These are phyloP conservation scores for Accipiter virgatus DNA, from an alignment of 2,113 vertebrate genomes.

Conservation along the genomic window DNA sequence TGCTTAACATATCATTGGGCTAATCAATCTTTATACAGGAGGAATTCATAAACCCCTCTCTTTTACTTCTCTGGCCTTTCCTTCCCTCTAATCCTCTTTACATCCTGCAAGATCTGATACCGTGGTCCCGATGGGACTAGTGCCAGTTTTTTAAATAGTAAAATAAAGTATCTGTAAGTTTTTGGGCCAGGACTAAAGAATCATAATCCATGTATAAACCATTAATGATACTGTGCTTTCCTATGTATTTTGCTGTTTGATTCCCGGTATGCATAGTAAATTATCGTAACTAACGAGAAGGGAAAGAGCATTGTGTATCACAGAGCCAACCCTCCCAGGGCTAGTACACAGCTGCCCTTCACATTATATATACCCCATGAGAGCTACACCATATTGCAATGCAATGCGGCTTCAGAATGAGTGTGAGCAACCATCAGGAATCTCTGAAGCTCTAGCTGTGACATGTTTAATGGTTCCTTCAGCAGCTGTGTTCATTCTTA, in stretches of 20 bases:
- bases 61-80: neutral
- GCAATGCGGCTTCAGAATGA: neutral
- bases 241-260: neutral
- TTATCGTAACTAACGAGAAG: neutral
- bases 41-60: neutral
- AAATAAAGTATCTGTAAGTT: neutral
- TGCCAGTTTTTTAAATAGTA: neutral
- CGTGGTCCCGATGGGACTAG: accelerated
- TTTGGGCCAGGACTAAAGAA: neutral
- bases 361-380: accelerated
- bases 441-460: neutral
- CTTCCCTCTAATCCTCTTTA: neutral
- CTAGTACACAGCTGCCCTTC: neutral
- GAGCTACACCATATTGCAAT: neutral
- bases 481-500: neutral
- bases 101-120: neutral
- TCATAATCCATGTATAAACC: neutral
- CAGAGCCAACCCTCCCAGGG: neutral
- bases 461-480: neutral
- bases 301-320: neutral
- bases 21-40: neutral
- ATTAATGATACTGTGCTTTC: neutral
- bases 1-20: neutral
- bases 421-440: neutral
- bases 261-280: neutral